Evolutionary conservation across 2,888 invertebrate species (phyloP).

Genomic region (Horisme vitalbata): DNA sequence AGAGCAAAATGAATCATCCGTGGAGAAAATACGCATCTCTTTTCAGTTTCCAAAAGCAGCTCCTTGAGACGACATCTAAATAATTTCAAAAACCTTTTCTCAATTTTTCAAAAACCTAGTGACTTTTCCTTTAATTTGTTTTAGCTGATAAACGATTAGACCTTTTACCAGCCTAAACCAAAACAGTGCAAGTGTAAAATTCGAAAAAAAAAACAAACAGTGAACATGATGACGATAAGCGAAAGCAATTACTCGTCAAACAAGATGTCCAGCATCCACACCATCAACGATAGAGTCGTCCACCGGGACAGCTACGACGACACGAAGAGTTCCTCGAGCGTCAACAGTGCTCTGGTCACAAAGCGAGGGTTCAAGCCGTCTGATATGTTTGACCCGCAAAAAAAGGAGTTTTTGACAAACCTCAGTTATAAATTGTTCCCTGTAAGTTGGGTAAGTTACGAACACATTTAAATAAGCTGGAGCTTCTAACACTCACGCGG

Average conservation of each 20-base stretch:
- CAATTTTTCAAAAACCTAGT: background rate
- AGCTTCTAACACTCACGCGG: slow-evolving; percentile 61
- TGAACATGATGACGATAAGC: slow-evolving; percentile 80
- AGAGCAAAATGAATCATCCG: slow-evolving; percentile 28
- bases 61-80: slow-evolving; percentile 19
- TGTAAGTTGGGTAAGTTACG: slow-evolving; percentile 89
- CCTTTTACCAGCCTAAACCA: slow-evolving; percentile 5
- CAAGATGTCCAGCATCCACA: slow-evolving; percentile 77
- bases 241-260: slow-evolving; percentile 79
- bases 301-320: slow-evolving; percentile 76
- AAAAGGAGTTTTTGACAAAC: slow-evolving; percentile 90
- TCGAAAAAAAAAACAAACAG: slow-evolving; percentile 19
- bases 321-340: slow-evolving; percentile 73
- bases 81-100: background rate
- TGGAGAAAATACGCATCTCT: slow-evolving; percentile 29
- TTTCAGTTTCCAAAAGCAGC: slow-evolving; percentile 30
- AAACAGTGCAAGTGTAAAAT: slow-evolving; percentile 28
- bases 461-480: slow-evolving; percentile 42
- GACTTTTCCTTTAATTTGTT: background rate
- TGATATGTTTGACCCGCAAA: slow-evolving; percentile 91
- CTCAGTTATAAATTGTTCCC: slow-evolving; percentile 92
- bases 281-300: slow-evolving; percentile 73
- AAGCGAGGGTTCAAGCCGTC: slow-evolving; percentile 93
- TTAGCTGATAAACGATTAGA: slow-evolving; percentile 15
- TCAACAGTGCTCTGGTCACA: slow-evolving; percentile 85